Evolutionary conservation across 2,797 vertebrate species (phyloP), one percentile per base, ranked within the genome.

Genomic region (Rhynchonycteris naso): DNA sequence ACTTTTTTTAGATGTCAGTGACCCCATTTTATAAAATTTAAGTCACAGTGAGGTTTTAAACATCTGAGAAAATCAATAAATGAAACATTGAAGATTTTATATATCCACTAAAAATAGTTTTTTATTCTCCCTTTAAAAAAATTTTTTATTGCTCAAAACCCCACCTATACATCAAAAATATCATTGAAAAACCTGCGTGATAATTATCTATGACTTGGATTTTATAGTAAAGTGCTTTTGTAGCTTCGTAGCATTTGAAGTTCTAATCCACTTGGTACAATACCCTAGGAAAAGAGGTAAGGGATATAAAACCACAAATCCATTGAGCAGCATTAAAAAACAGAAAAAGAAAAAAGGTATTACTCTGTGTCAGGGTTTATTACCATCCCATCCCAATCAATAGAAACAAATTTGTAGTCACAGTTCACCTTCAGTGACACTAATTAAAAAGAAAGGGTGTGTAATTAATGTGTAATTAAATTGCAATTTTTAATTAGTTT

Each of bases 1-100:
- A 97, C 43, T 28, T 98, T 28, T 98, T 98, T 98, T 97, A 97
- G 97, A 97, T 98, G 97, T 98, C 98, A 97, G 3, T 97, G 98
- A 98, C 97, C 97, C 88, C 93, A 97, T 98, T 98, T 98, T 94
- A 98, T 97, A 97, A 96, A 97, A 97, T 98, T 97, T 98, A 98
- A 98, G 97, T 98, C 98, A 98, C 91, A 97, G 96, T 96, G 98
- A 97, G 97, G 97, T 97, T 98, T 98, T 97, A 97, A 97, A 97
- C 96, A 97, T 98, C 96, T 97, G 97, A 94, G 96, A 97, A 98
- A 98, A 98, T 97, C 98, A 96, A 97, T 98, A 96, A 90, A 97
- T 96, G 96, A 98, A 90, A 97, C 93, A 95, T 90, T 97, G 97
- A 97, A 97, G 88, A 94, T 72, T 88, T 96, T 91, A 96, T 58